phyloP scores from a whole-genome alignment of 2,113 vertebrate species.

The Sula dactylatra region DNA sequence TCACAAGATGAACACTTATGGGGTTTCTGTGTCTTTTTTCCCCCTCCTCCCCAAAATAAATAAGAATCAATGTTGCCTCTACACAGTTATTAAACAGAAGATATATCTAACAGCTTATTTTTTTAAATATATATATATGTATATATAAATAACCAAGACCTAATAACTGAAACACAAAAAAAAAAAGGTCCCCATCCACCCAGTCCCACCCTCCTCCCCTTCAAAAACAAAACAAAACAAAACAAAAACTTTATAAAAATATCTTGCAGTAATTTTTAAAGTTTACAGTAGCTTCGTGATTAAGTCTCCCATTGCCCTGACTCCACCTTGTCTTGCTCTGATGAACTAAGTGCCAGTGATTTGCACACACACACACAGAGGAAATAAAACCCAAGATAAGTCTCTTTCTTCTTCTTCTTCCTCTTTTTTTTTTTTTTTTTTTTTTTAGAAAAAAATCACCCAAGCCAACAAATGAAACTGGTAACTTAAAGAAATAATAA shows the following conservation, averaged over 20 bases:
- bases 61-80: conserved; percentile 74
- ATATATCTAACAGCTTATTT: conserved; percentile 80
- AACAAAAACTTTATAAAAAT: conserved; percentile 90
- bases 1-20: conserved; percentile 64
- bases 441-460: conserved; percentile 14
- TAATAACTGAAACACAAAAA: conserved; percentile 78
- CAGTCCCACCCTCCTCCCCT: conserved; percentile 41
- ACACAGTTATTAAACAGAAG: conserved; percentile 86
- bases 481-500: conserved; percentile 69
- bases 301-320: conserved; percentile 62
- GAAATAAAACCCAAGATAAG: conserved; percentile 47
- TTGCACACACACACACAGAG: conserved; percentile 57
- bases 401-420: conserved; percentile 55
- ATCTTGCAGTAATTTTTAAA: conserved; percentile 86
- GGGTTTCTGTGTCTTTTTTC: conserved; percentile 65
- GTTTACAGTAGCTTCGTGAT: conserved; percentile 82
- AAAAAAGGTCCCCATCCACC: conserved; percentile 60
- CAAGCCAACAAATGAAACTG: conserved; percentile 68
- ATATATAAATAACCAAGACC: conserved; percentile 86
- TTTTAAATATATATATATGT: conserved; percentile 75
- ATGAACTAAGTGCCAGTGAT: conserved; percentile 67
- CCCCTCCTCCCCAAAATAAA: conserved; percentile 64
- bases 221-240: background rate
- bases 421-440: background rate
- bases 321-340: conserved; percentile 65